Base-by-base conservation (phyloP, 92 coral and sea anemone genomes). In the Parazoanthus swiftii region DNA sequence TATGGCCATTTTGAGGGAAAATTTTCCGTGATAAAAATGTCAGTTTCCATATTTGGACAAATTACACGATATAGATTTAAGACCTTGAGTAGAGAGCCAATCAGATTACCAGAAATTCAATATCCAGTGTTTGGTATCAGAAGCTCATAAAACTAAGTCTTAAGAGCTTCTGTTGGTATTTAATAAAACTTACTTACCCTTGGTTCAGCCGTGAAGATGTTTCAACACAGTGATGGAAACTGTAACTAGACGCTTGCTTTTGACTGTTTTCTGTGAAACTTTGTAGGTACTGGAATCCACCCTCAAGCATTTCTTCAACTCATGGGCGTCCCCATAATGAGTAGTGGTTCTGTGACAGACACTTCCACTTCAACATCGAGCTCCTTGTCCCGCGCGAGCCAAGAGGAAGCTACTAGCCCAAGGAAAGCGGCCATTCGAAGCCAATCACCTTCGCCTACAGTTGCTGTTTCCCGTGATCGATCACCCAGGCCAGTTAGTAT, bases 261-360 rank as follows among this genome's bases (percentile, higher is more conserved):
- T 51, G 58, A 1, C 7, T 51, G 7, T 51, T 51, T 51, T 10
- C 7, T 51, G 15, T 51, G 2, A 51, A 51, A 51, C 42, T 2
- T 65, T 67, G 10, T 71, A 84, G 87, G 43, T 43, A 43, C 67
- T 44, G 25, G 39, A 44, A 15, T 70, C 43, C 68, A 84, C 65
- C 79, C 74, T 13, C 87, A 72, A 48, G 29, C 43, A 16, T 26
- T 84, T 50, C 67, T 84, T 18, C 66, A 79, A 48, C 68, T 73
- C 66, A 84, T 84, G 87, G 77, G 86, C 76, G 37, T 80, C 25
- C 84, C 84, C 6, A 42, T 51, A 0, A 82, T 82, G 86, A 65
- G 75, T 82, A 68, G 42, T 48, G 65, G 77, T 13, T 70, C 78
- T 15, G 29, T 44, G 25, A 44, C 79, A 25, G 87, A 35, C 63